A percentile compares a stretch with the other conserved stretches of the same genome.
phyloP scores from a whole-genome alignment of 2,113 vertebrate species.

The Plecotus auritus region DNA sequence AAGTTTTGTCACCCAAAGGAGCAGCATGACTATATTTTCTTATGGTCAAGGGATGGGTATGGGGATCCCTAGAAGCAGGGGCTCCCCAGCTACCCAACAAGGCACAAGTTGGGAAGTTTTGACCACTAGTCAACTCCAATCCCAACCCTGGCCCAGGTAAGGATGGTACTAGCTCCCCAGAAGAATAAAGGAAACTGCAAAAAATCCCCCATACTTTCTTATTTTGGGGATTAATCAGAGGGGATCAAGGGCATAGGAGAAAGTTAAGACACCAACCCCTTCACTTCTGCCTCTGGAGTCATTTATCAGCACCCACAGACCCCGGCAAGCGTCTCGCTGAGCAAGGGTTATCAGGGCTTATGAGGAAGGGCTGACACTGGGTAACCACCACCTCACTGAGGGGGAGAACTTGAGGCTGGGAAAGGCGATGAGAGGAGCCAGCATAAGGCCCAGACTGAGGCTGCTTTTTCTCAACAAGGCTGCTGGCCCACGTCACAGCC shows the following conservation, averaged over 20 bases:
- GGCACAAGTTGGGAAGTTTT: not conserved
- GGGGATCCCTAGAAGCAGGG: not conserved
- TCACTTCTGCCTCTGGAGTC: not conserved
- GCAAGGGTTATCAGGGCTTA: not conserved
- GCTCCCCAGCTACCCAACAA: not conserved
- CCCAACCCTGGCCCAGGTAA: not conserved
- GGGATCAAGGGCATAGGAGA: not conserved
- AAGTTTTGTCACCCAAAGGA: not conserved
- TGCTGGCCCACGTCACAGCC: slow-evolving; percentile 45
- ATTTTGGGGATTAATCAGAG: not conserved
- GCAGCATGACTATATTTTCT: not conserved
- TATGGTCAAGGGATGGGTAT: not conserved
- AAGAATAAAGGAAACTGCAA: slow-evolving; percentile 13
- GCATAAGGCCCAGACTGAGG: not conserved
- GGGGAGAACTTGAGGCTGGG: not conserved
- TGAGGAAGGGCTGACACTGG: not conserved
- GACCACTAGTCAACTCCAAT: not conserved
- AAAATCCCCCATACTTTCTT: not conserved
- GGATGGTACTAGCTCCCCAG: not conserved
- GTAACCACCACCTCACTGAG: not conserved
- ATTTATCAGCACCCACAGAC: slow-evolving; percentile 47
- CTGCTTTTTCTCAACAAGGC: slow-evolving; percentile 59
- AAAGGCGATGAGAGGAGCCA: not conserved
- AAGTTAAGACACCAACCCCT: not conserved
- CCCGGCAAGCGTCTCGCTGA: not conserved